A percentile compares a stretch with the other conserved stretches of the same genome.
Conservation (phyloP, 2,113 vertebrate genomes). For the Actenoides hombroni region DNA sequence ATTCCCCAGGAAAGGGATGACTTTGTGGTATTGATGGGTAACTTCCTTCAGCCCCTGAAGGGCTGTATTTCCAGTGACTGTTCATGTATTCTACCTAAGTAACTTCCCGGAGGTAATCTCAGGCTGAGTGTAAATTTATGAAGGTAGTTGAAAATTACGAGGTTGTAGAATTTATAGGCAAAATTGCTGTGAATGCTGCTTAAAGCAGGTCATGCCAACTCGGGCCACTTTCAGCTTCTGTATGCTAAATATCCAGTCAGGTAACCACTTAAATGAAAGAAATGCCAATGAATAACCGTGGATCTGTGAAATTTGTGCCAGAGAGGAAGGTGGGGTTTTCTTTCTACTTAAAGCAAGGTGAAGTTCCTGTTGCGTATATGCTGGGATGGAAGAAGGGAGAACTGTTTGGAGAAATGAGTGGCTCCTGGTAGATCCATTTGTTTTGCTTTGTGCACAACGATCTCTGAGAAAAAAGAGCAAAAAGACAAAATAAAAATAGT, state of each 20-base stretch:
- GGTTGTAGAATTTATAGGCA: neutral
- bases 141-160: neutral
- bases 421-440: slow-evolving; percentile 21
- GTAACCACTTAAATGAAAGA: neutral
- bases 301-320: neutral
- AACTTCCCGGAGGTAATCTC: neutral
- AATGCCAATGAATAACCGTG: neutral
- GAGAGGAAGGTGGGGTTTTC: neutral
- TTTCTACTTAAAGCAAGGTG: neutral
- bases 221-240: neutral
- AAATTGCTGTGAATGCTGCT: neutral
- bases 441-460: neutral
- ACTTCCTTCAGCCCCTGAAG: neutral
- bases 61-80: neutral
- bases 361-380: neutral
- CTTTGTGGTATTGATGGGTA: rapidly evolving
- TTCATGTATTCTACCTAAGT: neutral
- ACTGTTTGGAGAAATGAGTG: neutral
- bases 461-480: slow-evolving; percentile 18
- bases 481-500: neutral
- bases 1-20: neutral
- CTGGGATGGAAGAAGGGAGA: neutral
- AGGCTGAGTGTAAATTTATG: neutral
- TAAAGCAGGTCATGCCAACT: neutral
- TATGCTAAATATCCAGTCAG: neutral